A percentile compares a stretch with the other conserved stretches of the same genome.
Conservation (phyloP, 2,888 invertebrate genomes). For the Tiliacea aurago region DNA sequence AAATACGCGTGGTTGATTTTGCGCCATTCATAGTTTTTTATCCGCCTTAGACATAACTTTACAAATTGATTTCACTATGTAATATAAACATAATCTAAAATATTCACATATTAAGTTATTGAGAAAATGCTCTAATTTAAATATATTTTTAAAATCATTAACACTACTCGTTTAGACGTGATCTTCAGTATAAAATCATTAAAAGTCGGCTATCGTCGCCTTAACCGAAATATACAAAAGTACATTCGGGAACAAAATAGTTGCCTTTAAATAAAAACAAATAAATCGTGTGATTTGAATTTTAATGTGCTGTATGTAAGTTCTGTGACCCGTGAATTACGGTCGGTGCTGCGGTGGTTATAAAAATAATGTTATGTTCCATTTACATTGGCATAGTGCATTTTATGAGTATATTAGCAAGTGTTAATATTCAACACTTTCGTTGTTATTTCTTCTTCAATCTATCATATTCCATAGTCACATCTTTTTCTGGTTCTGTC, state of each 20-base stretch:
- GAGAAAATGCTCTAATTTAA: no score
- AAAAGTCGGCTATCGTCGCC: no score
- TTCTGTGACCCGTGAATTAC: slow-evolving; percentile 10
- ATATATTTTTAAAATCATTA: no score
- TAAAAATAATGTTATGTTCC: slow-evolving; percentile 6
- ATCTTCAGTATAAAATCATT: no score
- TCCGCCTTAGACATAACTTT: no score
- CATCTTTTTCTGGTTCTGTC: not conserved
- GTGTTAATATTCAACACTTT: not conserved
- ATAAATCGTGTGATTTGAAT: slow-evolving; percentile 3
- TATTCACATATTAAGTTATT: no score
- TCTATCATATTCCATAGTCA: not conserved
- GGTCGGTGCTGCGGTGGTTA: not conserved
- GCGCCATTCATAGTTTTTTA: no score
- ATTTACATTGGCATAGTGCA: not conserved
- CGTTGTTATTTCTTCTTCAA: not conserved
- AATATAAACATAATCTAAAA: no score
- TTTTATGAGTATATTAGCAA: slow-evolving; percentile 3
- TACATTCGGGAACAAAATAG: slow-evolving; percentile 17
- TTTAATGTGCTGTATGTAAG: slow-evolving; percentile 6
- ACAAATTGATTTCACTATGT: no score
- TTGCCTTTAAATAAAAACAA: not conserved
- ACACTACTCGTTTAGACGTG: no score
- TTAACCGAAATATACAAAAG: not conserved
- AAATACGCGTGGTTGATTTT: no score